Evolutionary conservation across 2,113 vertebrate species (phyloP), one percentile per base, ranked within the genome.

Genomic region (Paramormyrops kingsleyae): DNA sequence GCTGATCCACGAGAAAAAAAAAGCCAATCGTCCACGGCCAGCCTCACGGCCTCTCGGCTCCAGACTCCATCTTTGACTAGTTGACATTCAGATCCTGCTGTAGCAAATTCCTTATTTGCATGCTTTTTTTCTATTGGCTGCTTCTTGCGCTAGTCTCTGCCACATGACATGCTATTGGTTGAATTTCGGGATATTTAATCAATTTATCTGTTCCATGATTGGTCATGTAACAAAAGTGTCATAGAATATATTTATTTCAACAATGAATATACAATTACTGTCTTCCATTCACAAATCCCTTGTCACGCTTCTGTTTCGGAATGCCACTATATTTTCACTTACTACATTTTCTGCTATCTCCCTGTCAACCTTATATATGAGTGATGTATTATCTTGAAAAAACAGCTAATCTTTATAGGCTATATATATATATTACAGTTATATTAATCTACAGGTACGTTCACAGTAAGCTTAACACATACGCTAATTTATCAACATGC

Each of bases 61-160:
- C 96, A 95, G 96, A 96, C 97, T 97, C 97, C 97, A 98, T 98
- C 97, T 98, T 98, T 97, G 97, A 97, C 97, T 98, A 96, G 96
- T 97, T 98, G 97, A 98, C 97, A 98, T 98, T 97, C 97, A 97
- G 95, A 97, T 97, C 95, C 96, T 97, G 97, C 95, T 95, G 95
- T 95, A 96, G 96, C 96, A 95, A 92, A 95, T 94, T 95, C 96
- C 95, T 97, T 94, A 96, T 97, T 97, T 97, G 96, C 97, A 97
- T 97, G 95, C 94, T 93, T 88, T 90, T 90, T 92, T 66, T 91
- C 93, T 93, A 98, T 98, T 98, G 97, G 97, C 92, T 93, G 88
- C 87, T 90, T 94, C 95, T 90, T 97, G 97, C 97, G 97, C 97
- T 97, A 97, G 97, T 97, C 97, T 97, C 94, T 95, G 95, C 95